Evolutionary conservation across 2,888 invertebrate species (phyloP).

Genomic region (Protodeltote pygarga): DNA sequence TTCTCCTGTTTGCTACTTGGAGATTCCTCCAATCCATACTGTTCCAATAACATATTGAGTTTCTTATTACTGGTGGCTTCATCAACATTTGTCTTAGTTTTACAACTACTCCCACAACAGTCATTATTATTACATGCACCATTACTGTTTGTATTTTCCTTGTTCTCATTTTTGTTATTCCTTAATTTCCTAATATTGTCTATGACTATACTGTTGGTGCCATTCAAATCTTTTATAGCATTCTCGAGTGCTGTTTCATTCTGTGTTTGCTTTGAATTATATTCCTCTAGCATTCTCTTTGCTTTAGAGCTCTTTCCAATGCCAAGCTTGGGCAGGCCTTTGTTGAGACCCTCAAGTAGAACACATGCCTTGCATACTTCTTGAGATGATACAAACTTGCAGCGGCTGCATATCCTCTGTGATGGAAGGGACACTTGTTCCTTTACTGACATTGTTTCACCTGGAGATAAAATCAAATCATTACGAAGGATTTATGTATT

Average conservation of each 20-base stretch:
- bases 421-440: slow-evolving; percentile 93
- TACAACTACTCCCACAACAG: slow-evolving; percentile 59
- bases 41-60: slow-evolving; percentile 62
- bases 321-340: slow-evolving; percentile 96
- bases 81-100: slow-evolving; percentile 40
- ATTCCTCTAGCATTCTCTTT: slow-evolving; percentile 88
- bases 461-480: too few species aligned
- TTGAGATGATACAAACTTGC: slow-evolving; percentile 97
- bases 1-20: slow-evolving; percentile 18
- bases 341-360: slow-evolving; percentile 97
- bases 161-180: slow-evolving; percentile 39
- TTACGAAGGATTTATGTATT: too few species aligned
- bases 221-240: slow-evolving; percentile 64
- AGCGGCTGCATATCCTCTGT: slow-evolving; percentile 92
- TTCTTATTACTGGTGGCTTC: slow-evolving; percentile 55
- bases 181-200: slow-evolving; percentile 48
- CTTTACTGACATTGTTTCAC: slow-evolving; percentile 94
- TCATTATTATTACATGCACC: slow-evolving; percentile 43
- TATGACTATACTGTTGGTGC: slow-evolving; percentile 40
- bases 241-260: slow-evolving; percentile 44
- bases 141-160: slow-evolving; percentile 21
- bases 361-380: slow-evolving; percentile 98
- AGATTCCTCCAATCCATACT: slow-evolving; percentile 59
- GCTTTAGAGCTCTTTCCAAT: slow-evolving; percentile 95
- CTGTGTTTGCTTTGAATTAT: slow-evolving; percentile 64